These are phyloP conservation scores for Meda fulgida DNA, from an alignment of 2,797 vertebrate genomes.

Conservation along the genomic window DNA sequence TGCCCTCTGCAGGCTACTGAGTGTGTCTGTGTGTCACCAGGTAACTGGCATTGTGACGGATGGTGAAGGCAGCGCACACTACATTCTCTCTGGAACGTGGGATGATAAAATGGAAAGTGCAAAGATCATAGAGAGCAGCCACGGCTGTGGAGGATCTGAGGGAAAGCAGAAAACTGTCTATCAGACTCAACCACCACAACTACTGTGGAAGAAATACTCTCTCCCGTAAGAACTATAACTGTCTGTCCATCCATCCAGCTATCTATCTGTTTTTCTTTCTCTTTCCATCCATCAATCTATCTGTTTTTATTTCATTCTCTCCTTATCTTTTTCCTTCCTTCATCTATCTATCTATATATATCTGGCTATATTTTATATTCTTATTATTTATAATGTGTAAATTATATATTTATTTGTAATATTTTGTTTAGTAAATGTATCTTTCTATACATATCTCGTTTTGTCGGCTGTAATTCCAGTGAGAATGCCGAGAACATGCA, in stretches of 20 bases:
- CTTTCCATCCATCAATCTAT: background rate
- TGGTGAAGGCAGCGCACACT: slow-evolving; percentile 81
- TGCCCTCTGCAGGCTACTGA: slow-evolving; percentile 24
- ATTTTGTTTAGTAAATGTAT: background rate
- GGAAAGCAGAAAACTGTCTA: slow-evolving; percentile 84
- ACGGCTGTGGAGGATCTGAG: slow-evolving; percentile 85
- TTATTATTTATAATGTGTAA: background rate
- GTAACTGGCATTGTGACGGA: slow-evolving; percentile 92
- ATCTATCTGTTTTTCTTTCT: background rate
- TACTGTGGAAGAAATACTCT: slow-evolving; percentile 93
- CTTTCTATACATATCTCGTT: background rate
- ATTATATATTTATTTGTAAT: background rate
- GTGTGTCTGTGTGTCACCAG: slow-evolving; percentile 66
- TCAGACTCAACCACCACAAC: slow-evolving; percentile 82
- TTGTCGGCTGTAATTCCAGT: slow-evolving; percentile 67
- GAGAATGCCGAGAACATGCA: slow-evolving; percentile 97
- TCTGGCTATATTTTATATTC: background rate
- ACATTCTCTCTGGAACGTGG: slow-evolving; percentile 91
- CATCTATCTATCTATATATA: no score
- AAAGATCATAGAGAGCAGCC: slow-evolving; percentile 82
- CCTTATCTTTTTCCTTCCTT: no score
- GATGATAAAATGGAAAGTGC: slow-evolving; percentile 95
- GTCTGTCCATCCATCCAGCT: background rate
- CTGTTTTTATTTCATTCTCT: background rate
- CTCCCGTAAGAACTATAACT: slow-evolving; percentile 82